Conservation (phyloP, 2,113 vertebrate species). For the Epinephelus moara region DNA sequence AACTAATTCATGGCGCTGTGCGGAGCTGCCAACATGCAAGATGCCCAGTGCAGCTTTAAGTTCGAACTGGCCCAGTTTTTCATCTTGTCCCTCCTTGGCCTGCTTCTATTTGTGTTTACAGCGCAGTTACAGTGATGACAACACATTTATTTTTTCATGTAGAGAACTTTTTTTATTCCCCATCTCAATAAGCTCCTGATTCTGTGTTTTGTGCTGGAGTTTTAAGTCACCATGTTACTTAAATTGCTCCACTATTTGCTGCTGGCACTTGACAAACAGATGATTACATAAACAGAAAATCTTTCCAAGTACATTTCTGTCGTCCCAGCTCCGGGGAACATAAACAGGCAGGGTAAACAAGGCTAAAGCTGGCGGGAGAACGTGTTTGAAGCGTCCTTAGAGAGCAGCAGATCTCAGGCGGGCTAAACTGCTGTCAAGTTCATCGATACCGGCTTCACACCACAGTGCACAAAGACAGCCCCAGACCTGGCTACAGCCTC, state of each 20-base stretch:
- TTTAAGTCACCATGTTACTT: background rate
- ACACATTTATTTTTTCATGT: background rate
- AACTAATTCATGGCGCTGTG: constrained; percentile 19
- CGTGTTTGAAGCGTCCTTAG: constrained; percentile 56
- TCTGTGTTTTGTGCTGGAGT: background rate
- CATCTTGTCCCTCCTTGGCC: constrained; percentile 30
- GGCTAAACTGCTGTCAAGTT: constrained; percentile 81
- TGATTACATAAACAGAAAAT: constrained; percentile 20
- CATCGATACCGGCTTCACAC: constrained; percentile 75
- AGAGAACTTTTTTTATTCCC: background rate
- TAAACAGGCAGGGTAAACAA: constrained; percentile 58
- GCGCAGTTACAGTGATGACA: background rate
- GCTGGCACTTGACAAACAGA: constrained; percentile 10
- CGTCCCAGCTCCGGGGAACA: constrained; percentile 24
- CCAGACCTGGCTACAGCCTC: constrained; percentile 53
- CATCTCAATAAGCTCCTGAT: background rate
- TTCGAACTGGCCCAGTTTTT: constrained; percentile 24
- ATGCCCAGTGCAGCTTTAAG: constrained; percentile 4
- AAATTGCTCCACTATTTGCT: background rate
- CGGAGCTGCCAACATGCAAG: constrained; percentile 15
- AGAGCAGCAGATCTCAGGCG: constrained; percentile 66
- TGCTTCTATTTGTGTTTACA: constrained; percentile 32
- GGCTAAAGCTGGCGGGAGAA: constrained; percentile 51
- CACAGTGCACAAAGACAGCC: constrained; percentile 76
- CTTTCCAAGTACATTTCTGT: constrained; percentile 31